Conservation (phyloP, 1,140 invertebrate species). For the Heliconius hewitsoni region DNA sequence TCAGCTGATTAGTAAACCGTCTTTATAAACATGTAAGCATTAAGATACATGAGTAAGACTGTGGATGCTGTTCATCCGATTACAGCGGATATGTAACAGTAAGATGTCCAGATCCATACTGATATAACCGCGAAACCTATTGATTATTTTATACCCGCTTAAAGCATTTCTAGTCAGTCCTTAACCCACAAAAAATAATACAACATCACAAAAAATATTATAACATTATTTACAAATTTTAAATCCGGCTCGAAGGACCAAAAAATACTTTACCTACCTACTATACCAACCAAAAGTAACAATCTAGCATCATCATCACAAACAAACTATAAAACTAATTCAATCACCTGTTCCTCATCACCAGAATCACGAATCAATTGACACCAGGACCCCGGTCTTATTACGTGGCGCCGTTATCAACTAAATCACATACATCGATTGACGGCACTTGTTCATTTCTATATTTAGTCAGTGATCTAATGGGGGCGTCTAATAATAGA, state of each 20-base stretch:
- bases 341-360: neutral
- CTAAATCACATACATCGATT: slow-evolving; percentile 21
- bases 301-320: neutral
- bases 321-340: neutral
- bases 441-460: slow-evolving; percentile 12
- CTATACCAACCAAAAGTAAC: neutral
- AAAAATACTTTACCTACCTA: neutral
- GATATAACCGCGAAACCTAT: no score
- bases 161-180: no score
- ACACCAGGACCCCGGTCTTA: neutral
- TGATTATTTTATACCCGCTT: no score
- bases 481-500: slow-evolving; percentile 6
- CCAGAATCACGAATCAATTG: slow-evolving; percentile 15
- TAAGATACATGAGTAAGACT: no score
- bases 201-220: no score
- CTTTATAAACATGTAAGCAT: no score
- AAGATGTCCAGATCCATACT: no score
- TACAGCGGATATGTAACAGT: no score
- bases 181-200: no score
- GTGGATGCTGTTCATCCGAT: no score
- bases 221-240: no score
- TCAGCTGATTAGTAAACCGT: no score
- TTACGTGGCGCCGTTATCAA: slow-evolving; percentile 14
- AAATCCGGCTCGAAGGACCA: neutral
- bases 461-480: slow-evolving; percentile 20